These are phyloP conservation scores for Calvadosia cruxmelitensis DNA, from an alignment of 30 jellyfish, hydroid and myxozoan species.

Conservation along the genomic window DNA sequence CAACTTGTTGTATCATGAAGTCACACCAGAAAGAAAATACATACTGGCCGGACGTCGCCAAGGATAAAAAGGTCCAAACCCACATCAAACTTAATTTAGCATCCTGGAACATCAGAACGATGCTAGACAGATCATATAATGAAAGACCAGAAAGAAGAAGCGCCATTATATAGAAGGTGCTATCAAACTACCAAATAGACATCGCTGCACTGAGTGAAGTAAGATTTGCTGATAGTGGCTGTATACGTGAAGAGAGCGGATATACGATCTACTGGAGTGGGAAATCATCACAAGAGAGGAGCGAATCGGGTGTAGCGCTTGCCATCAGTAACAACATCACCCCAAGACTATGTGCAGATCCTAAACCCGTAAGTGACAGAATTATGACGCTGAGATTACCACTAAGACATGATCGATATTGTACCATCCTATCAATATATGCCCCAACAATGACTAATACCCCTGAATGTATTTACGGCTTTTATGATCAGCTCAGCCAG, in stretches of 20 bases:
- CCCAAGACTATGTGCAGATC: conserved; percentile 2
- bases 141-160: conserved; percentile 18
- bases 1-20: background rate
- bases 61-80: conserved; percentile 28
- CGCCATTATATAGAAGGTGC: conserved; percentile 19
- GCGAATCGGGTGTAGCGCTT: conserved; percentile 22
- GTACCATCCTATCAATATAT: conserved; percentile 12
- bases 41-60: conserved; percentile 6
- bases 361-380: conserved; percentile 24
- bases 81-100: conserved; percentile 10
- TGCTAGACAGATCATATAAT: conserved; percentile 8
- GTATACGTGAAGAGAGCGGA: no score
- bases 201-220: conserved; percentile 23
- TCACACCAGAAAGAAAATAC: background rate
- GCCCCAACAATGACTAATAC: conserved; percentile 38
- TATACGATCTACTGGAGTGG: conserved; percentile 36
- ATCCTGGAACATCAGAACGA: conserved; percentile 19
- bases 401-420: conserved; percentile 2
- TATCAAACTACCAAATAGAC: conserved; percentile 6
- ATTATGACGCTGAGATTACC: conserved; percentile 30
- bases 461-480: conserved; percentile 12
- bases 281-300: background rate
- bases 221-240: conserved; percentile 10
- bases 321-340: conserved; percentile 2
- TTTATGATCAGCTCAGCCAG: background rate